Evolutionary conservation across 2,888 invertebrate genomes (phyloP).

Genomic region (Drosophila ochracea): DNA sequence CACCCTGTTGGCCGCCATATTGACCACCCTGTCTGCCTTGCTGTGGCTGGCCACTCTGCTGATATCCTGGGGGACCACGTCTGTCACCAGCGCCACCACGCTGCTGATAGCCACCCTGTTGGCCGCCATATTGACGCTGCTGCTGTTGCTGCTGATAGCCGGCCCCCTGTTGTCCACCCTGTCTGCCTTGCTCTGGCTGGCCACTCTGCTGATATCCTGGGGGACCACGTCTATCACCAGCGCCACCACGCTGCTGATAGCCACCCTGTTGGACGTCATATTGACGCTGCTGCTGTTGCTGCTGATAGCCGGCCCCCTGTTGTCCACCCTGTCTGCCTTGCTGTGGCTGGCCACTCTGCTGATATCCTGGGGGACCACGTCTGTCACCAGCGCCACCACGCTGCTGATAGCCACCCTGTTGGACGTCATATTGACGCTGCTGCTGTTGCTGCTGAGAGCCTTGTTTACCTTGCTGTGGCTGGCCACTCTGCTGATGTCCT

Average conservation of each 20-base stretch:
- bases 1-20: background rate
- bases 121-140: background rate
- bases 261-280: too few species aligned
- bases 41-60: background rate
- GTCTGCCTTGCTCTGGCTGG: background rate
- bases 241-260: background rate
- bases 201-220: slow-evolving; percentile 10
- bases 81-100: background rate
- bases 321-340: slow-evolving; percentile 4
- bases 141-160: background rate
- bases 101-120: slow-evolving; percentile 7
- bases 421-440: background rate
- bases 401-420: background rate
- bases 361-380: slow-evolving; percentile 1
- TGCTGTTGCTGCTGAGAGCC: background rate
- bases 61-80: too few species aligned
- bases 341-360: slow-evolving; percentile 2
- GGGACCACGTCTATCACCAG: background rate
- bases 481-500: slow-evolving; percentile 6
- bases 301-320: background rate
- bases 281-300: too few species aligned
- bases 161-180: background rate
- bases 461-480: background rate
- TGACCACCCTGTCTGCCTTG: slow-evolving; percentile 2
- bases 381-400: background rate